These are phyloP conservation scores for Eugnorisma glareosa DNA, from an alignment of 2,888 invertebrate species.

Conservation along the genomic window DNA sequence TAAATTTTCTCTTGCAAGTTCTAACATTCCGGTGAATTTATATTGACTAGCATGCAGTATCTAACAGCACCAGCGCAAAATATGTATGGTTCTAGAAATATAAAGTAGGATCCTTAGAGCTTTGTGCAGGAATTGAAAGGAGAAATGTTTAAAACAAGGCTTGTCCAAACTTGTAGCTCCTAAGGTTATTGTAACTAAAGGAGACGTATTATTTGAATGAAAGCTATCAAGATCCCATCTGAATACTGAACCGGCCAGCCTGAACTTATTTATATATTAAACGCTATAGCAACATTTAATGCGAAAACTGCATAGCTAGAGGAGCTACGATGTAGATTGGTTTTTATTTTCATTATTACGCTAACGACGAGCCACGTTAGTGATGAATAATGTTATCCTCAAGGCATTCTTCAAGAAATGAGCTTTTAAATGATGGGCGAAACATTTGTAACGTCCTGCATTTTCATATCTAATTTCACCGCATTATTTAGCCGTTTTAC, in stretches of 20 bases:
- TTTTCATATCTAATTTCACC: slow-evolving; percentile 63
- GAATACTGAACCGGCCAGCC: slow-evolving; percentile 60
- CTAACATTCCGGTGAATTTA: slow-evolving; percentile 62
- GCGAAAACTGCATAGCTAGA: slow-evolving; percentile 70
- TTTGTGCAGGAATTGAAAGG: slow-evolving; percentile 50
- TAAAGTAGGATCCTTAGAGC: slow-evolving; percentile 55
- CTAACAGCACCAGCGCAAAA: slow-evolving; percentile 51
- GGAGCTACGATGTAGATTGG: slow-evolving; percentile 59
- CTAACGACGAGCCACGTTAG: slow-evolving; percentile 72
- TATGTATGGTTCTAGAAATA: slow-evolving; percentile 50
- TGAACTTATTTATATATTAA: slow-evolving; percentile 65
- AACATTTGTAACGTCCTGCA: slow-evolving; percentile 60
- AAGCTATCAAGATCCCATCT: slow-evolving; percentile 69
- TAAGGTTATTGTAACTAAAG: slow-evolving; percentile 17
- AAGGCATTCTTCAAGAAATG: slow-evolving; percentile 68
- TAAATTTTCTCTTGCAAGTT: slow-evolving; percentile 58
- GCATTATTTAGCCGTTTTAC: slow-evolving; percentile 64
- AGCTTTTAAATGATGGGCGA: slow-evolving; percentile 68
- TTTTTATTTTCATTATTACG: slow-evolving; percentile 68
- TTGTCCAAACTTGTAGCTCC: slow-evolving; percentile 1
- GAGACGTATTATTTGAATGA: slow-evolving; percentile 69
- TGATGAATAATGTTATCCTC: slow-evolving; percentile 74
- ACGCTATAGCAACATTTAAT: slow-evolving; percentile 59
- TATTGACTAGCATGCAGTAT: slow-evolving; percentile 55
- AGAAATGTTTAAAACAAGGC: slow-evolving; percentile 18